Evolutionary conservation across 2,888 invertebrate species (phyloP).

Genomic region (Chironomus riparius): DNA sequence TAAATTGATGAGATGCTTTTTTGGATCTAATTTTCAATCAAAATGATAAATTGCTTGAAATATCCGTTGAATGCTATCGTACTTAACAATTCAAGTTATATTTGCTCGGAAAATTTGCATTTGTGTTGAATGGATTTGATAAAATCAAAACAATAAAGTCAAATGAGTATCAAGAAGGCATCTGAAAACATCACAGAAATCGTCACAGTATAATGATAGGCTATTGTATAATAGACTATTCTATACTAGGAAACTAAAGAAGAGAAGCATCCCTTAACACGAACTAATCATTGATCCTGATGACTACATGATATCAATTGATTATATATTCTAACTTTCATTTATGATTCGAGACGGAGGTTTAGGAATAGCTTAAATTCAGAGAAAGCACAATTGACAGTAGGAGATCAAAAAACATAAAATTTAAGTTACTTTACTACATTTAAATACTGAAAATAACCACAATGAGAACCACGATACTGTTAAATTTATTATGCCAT

Average conservation of each 20-base stretch:
- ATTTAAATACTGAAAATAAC: neutral
- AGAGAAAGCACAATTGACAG: neutral
- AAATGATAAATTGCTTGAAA: conserved; percentile 31
- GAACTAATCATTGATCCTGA: conserved; percentile 48
- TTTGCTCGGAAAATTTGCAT: conserved; percentile 32
- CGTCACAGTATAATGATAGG: conserved; percentile 45
- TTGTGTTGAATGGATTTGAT: conserved; percentile 35
- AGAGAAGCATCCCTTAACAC: conserved; percentile 47
- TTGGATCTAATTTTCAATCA: conserved; percentile 32
- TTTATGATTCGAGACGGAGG: conserved; percentile 49
- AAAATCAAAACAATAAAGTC: conserved; percentile 32
- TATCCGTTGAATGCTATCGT: conserved; percentile 30
- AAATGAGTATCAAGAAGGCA: conserved; percentile 40
- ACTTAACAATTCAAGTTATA: conserved; percentile 32
- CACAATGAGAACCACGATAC: neutral
- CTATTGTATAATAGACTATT: conserved; percentile 31
- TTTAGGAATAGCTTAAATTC: neutral
- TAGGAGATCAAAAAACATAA: neutral
- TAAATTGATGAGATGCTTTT: conserved; percentile 36
- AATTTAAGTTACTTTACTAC: neutral
- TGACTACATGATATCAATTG: conserved; percentile 48
- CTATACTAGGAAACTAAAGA: conserved; percentile 38
- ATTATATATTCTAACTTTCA: conserved; percentile 51
- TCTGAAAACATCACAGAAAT: conserved; percentile 43
- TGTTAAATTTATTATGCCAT: too few species aligned